phyloP scores from a whole-genome alignment of 2,113 vertebrate species.

The Micronisus gabar region DNA sequence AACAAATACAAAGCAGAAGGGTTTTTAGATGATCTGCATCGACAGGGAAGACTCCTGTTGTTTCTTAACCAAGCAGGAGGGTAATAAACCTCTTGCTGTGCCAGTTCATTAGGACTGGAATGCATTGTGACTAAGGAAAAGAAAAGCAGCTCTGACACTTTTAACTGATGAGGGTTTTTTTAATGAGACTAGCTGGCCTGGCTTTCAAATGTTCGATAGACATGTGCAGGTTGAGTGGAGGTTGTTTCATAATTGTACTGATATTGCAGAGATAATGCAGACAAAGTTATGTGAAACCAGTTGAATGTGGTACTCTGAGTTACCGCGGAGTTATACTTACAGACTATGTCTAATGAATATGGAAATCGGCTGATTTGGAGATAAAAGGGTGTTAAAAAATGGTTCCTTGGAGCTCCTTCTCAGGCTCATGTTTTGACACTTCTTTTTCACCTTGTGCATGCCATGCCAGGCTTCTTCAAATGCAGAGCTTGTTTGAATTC shows the following conservation, averaged over 20 bases:
- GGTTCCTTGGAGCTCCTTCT: background rate
- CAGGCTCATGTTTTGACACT: background rate
- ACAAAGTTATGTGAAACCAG: background rate
- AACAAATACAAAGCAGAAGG: background rate
- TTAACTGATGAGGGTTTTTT: background rate
- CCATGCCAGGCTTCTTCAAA: background rate
- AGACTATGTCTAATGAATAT: background rate
- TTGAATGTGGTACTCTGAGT: background rate
- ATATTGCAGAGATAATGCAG: background rate
- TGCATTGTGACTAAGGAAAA: background rate
- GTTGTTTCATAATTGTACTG: background rate
- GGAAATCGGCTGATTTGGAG: background rate
- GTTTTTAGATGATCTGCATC: background rate
- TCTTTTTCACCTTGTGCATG: background rate
- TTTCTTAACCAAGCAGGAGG: background rate
- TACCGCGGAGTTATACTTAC: background rate
- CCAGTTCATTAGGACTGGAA: background rate
- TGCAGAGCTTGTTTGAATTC: background rate
- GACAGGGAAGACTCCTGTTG: background rate
- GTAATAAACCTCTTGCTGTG: background rate
- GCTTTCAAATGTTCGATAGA: background rate
- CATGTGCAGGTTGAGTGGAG: background rate
- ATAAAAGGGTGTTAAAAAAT: background rate
- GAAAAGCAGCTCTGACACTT: conserved; percentile 3
- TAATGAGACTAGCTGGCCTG: background rate